These are phyloP conservation scores for Cygnus buccinator DNA, from an alignment of 2,113 vertebrate genomes.

Conservation along the genomic window DNA sequence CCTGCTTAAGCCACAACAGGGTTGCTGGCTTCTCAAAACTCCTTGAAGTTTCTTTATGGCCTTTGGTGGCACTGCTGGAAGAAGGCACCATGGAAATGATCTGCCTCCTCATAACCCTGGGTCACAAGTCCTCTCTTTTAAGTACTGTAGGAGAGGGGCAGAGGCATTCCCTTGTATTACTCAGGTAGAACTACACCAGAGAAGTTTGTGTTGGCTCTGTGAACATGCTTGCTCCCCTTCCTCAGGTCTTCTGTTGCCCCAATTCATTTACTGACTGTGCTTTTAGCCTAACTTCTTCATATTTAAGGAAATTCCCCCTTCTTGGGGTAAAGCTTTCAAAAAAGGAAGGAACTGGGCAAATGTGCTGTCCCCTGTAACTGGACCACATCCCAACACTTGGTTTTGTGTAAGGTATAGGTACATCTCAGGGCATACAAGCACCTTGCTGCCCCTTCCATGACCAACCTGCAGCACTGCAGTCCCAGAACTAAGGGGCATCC, in stretches of 20 bases:
- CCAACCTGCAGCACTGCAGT: not conserved
- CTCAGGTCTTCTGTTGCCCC: not conserved
- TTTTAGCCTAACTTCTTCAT: not conserved
- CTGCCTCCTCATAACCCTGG: not conserved
- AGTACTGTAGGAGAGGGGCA: accelerated
- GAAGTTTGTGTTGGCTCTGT: not conserved
- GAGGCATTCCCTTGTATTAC: not conserved
- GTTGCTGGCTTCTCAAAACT: not conserved
- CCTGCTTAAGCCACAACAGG: too few relatives aligned
- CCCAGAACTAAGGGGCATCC: not conserved
- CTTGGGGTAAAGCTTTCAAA: not conserved
- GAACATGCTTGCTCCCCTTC: not conserved
- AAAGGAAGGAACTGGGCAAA: not conserved
- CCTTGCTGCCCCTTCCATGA: not conserved
- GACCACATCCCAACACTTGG: not conserved
- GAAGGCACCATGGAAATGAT: not conserved
- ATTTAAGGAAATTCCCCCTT: not conserved
- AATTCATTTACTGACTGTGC: not conserved
- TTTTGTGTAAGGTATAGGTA: not conserved
- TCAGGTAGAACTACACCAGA: not conserved
- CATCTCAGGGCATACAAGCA: not conserved
- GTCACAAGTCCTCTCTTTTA: not conserved
- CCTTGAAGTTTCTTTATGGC: not conserved
- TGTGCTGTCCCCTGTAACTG: not conserved
- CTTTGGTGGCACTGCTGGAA: not conserved